Conservation (phyloP, 2,888 invertebrate genomes). For the Leptinotarsa haldemani region DNA sequence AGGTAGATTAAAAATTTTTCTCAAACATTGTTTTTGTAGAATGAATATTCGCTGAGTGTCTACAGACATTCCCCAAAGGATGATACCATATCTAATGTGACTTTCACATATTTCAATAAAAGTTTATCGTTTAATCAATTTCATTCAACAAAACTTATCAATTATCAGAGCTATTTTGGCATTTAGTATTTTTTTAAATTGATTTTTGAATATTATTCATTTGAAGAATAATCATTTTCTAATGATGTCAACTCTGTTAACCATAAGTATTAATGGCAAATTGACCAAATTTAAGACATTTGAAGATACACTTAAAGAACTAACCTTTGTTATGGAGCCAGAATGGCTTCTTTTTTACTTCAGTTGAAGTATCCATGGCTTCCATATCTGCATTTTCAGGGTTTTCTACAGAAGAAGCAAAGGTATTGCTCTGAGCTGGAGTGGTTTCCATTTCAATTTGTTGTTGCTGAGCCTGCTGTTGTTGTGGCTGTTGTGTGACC, state of each 20-base stretch:
- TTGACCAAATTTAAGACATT: not conserved
- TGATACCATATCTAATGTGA: no score
- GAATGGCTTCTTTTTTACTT: constrained; percentile 37
- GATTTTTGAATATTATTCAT: no score
- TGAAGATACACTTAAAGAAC: constrained; percentile 13
- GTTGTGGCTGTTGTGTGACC: constrained; percentile 38
- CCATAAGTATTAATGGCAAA: not conserved
- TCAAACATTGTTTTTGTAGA: no score
- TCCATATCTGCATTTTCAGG: constrained; percentile 22
- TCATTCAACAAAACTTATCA: no score
- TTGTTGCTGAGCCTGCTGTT: constrained; percentile 29
- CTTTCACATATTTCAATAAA: no score
- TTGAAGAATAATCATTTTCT: no score
- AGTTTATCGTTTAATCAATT: no score
- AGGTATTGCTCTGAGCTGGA: constrained; percentile 1
- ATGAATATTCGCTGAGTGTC: no score
- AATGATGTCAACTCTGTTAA: not conserved
- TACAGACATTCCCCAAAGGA: no score
- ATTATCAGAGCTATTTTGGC: no score
- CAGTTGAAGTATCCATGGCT: constrained; percentile 36
- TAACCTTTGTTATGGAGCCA: constrained; percentile 37
- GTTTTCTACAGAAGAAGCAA: constrained; percentile 6
- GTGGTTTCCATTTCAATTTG: constrained; percentile 20
- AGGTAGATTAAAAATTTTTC: no score
- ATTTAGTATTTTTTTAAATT: no score